These are phyloP conservation scores for Celastrina argiolus DNA, from an alignment of 2,888 invertebrate genomes.

Conservation along the genomic window DNA sequence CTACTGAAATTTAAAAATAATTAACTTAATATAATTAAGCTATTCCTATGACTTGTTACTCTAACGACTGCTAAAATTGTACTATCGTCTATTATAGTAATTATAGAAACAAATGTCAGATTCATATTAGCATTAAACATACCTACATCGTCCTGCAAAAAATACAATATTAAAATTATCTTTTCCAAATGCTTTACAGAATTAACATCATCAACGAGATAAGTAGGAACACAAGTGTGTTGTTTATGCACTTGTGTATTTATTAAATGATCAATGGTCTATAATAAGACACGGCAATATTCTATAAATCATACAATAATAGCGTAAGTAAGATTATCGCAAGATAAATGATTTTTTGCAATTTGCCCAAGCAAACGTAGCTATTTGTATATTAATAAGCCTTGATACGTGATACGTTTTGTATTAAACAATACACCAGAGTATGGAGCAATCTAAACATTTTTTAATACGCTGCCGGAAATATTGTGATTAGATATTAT, in stretches of 20 bases:
- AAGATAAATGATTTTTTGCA: constrained; percentile 5
- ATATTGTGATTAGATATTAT: neutral
- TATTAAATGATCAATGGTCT: constrained; percentile 13
- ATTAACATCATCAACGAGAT: constrained; percentile 7
- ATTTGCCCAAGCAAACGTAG: neutral
- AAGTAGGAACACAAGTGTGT: neutral
- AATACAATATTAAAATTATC: neutral
- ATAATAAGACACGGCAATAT: neutral
- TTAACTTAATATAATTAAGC: too few relatives aligned
- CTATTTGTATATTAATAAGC: neutral
- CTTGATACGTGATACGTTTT: neutral
- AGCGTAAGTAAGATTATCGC: neutral
- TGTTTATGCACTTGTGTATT: constrained; percentile 8
- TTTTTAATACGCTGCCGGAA: neutral
- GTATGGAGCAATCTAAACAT: neutral
- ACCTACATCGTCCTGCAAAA: neutral
- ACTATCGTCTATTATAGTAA: too few relatives aligned
- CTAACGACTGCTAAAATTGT: too few relatives aligned
- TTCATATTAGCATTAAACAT: neutral
- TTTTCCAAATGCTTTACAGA: neutral
- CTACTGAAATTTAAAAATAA: too few relatives aligned
- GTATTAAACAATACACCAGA: neutral
- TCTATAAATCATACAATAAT: constrained; percentile 13
- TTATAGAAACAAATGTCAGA: too few relatives aligned
- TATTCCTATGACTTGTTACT: too few relatives aligned